Conservation (phyloP, 2,113 vertebrate species). For the Sapajus apella region DNA sequence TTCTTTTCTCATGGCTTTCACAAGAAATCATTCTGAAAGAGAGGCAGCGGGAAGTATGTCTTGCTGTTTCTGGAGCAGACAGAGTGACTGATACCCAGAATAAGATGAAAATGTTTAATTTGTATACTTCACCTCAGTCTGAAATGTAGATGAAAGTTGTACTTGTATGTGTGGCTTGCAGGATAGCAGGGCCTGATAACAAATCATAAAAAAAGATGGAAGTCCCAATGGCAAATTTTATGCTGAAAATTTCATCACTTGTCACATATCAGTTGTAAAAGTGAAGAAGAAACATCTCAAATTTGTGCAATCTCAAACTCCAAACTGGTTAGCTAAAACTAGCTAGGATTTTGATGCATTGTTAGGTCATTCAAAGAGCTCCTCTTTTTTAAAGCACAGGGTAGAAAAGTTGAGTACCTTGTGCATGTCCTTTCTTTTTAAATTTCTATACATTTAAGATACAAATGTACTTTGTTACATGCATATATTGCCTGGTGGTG, state of each 20-base stretch:
- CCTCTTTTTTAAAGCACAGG: neutral
- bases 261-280: neutral
- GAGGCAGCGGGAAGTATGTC: neutral
- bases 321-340: neutral
- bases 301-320: neutral
- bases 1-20: constrained; percentile 54
- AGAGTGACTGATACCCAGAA: constrained; percentile 31
- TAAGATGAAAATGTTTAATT: constrained; percentile 67
- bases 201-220: constrained; percentile 50
- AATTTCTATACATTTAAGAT: neutral
- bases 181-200: constrained; percentile 5
- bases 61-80: neutral
- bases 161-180: constrained; percentile 65
- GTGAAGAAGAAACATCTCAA: neutral
- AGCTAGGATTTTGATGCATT: neutral
- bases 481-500: neutral
- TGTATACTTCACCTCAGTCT: constrained; percentile 25
- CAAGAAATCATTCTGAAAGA: constrained; percentile 21
- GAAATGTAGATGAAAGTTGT: constrained; percentile 65
- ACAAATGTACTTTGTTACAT: too few relatives aligned
- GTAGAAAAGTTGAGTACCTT: neutral
- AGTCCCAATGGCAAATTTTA: constrained; percentile 43
- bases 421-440: neutral
- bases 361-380: neutral
- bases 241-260: constrained; percentile 60